Conservation (phyloP, 92 coral and sea anemone species). For the Heliopora coerulea region DNA sequence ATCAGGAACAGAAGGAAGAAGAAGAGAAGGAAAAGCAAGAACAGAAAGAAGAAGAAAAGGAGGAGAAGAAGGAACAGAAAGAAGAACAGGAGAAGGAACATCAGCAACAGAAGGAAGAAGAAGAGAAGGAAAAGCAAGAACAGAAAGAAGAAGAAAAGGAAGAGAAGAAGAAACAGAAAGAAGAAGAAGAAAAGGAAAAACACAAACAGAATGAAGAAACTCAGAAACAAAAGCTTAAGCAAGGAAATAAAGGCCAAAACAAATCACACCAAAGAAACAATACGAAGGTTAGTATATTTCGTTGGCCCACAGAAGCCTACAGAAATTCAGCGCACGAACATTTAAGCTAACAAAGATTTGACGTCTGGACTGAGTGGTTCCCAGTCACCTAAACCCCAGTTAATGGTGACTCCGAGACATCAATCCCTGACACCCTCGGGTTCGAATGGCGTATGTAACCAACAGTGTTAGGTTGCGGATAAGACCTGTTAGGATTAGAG, state of each 20-base stretch:
- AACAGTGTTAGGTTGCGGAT: too few species aligned
- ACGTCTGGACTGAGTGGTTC: too few species aligned
- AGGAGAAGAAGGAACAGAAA: neutral
- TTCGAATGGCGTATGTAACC: too few species aligned
- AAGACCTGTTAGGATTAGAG: too few species aligned
- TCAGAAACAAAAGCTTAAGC: neutral
- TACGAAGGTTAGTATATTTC: neutral
- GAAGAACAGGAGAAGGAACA: neutral
- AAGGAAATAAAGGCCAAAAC: neutral
- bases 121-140: neutral
- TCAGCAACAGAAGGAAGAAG: neutral
- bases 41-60: conserved; percentile 6
- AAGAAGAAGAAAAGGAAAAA: neutral
- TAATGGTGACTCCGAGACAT: too few species aligned
- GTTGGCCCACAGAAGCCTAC: neutral
- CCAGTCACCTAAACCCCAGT: too few species aligned
- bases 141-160: neutral
- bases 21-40: conserved; percentile 2
- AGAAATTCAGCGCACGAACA: too few species aligned
- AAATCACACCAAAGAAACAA: neutral
- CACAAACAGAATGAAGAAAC: neutral
- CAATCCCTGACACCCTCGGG: too few species aligned
- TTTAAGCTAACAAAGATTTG: too few species aligned
- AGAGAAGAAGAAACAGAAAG: neutral
- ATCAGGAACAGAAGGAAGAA: neutral